Evolutionary conservation across 2,888 invertebrate genomes (phyloP), one percentile per base, ranked within the genome.

Genomic region (Girardia tigrina): DNA sequence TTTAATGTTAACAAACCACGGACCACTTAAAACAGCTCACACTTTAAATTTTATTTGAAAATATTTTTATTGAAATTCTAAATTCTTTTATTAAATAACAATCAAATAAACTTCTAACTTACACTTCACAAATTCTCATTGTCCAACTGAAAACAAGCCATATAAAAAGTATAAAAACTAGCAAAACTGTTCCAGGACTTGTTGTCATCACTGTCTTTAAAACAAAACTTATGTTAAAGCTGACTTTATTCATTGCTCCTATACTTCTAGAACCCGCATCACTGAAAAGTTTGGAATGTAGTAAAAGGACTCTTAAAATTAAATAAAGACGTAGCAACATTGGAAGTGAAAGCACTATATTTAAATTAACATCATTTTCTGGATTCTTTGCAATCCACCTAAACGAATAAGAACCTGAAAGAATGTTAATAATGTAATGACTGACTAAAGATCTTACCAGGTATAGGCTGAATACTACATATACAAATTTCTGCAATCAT

Each of bases 81-180:
- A n/a, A n/a, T n/a, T n/a, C n/a, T n/a, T n/a, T n/a, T n/a, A n/a
- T n/a, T n/a, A n/a, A n/a, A n/a, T n/a, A n/a, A n/a, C n/a, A n/a
- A n/a, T n/a, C n/a, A n/a, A n/a, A n/a, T n/a, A n/a, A n/a, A n/a
- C n/a, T n/a, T n/a, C n/a, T 36, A 12, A 36, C 36, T 87, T 87
- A 93, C 92, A 94, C 90, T 88, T 95, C 95, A 85, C 95, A 95
- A 82, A 94, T 92, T 79, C 95, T 88, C 80, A 95, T 87, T 77
- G 94, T 94, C 94, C 94, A 95, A 82, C 92, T 93, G 79, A 94
- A 94, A 82, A 94, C 93, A 85, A 95, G 92, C 95, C 95, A 95
- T 78, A 95, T 87, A n/a, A 94, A 93, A 79, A 94, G 94, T 91
- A 95, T 94, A 88, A 95, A 94, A 80, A 94, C 94, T 82, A 95